Conservation (phyloP, 2,888 invertebrate species). For the Hipparchia sbordonii region DNA sequence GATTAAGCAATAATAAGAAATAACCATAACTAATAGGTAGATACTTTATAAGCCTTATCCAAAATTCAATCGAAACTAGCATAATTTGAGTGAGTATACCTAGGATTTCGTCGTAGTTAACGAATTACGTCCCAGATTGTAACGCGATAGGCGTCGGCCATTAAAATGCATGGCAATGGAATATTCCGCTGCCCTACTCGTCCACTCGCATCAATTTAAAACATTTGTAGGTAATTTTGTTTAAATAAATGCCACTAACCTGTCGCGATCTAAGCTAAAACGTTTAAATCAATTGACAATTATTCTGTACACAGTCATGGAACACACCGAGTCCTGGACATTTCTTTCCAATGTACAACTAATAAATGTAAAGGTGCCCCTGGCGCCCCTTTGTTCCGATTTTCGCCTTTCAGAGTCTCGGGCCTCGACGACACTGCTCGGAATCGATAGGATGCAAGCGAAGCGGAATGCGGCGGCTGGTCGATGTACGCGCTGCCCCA, state of each 20-base stretch:
- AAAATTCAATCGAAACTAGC: background rate
- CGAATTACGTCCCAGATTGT: background rate
- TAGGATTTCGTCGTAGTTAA: background rate
- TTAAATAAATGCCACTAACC: slow-evolving; percentile 64
- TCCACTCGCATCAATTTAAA: background rate
- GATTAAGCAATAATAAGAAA: background rate
- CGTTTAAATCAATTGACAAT: slow-evolving; percentile 44
- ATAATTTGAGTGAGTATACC: background rate
- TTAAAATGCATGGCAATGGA: slow-evolving; percentile 25
- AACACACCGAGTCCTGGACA: slow-evolving; percentile 51
- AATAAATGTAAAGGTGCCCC: slow-evolving; percentile 45
- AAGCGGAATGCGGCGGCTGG: slow-evolving; percentile 53
- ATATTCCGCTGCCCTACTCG: slow-evolving; percentile 25
- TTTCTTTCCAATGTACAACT: slow-evolving; percentile 47
- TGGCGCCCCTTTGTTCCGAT: slow-evolving; percentile 53
- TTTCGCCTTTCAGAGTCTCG: slow-evolving; percentile 44
- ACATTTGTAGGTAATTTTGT: slow-evolving; percentile 9
- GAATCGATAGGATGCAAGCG: slow-evolving; percentile 25
- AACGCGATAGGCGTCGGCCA: slow-evolving; percentile 29
- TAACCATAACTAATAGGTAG: background rate
- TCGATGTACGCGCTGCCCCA: slow-evolving; percentile 38
- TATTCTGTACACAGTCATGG: slow-evolving; percentile 51
- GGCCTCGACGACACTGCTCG: slow-evolving; percentile 42
- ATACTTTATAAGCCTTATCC: background rate
- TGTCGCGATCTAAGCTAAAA: slow-evolving; percentile 49